Base-by-base conservation (phyloP, 2,113 vertebrate species). In the Diadophis punctatus region DNA sequence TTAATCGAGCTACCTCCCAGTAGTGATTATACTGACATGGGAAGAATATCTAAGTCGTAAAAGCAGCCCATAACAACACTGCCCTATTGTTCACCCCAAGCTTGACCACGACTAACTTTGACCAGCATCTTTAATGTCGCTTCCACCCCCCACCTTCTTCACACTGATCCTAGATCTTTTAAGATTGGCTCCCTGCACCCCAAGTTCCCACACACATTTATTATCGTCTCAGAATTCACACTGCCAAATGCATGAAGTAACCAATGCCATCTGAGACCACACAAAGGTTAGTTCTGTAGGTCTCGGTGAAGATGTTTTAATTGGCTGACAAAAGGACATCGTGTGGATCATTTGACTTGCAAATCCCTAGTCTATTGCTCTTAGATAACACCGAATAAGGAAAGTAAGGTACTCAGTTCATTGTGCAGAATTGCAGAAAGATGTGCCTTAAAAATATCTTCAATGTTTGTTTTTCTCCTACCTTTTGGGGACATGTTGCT, bases 21-120 rank as follows among this genome's bases (percentile, higher is more conserved):
- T 98, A 99, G 99, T 99, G 99, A 99, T 99, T 99, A 99, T 99
- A 98, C 99, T 98, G 98, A 99, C 99, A 99, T 99, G 98, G 99
- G 99, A 99, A 99, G 99, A 99, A 99, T 99, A 99, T 99, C 98
- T 98, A 98, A 99, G 98, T 98, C 98, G 97, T 97, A 98, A 98
- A 98, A 98, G 98, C 97, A 98, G 98, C 98, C 97, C 97, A 96
- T 98, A 98, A 98, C 98, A 99, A 99, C 99, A 99, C 99, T 99
- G 98, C 96, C 96, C 97, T 98, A 99, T 99, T 99, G 99, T 99
- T 98, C 98, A 94, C 95, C 89, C 97, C 97, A 96, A 98, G 98
- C 98, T 98, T 98, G 98, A 98, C 98, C 98, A 98, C 98, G 97
- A 98, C 98, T 99, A 98, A 99, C 98, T 99, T 98, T 98, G 98